Base-by-base conservation (phyloP, 2,797 vertebrate species). In the Sebastes jordani region DNA sequence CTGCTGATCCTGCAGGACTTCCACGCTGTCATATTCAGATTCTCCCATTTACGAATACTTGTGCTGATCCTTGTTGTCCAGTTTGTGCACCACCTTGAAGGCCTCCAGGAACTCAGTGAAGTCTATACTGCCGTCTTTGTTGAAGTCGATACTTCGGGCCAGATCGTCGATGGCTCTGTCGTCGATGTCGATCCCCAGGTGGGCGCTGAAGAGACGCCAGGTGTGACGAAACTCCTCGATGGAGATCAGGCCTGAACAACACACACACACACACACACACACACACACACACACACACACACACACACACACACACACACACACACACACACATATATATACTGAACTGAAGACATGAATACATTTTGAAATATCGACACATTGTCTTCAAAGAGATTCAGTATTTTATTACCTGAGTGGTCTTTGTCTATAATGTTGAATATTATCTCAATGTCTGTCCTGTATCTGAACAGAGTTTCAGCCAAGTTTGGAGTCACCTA, bases 21-120 rank as follows among this genome's bases (percentile, higher is more conserved):
- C 18, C n/a, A 32, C 1, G 8, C 1, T 32, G 68, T 13, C n/a
- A 1, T 11, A 13, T 67, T 65, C 25, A 55, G 23, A 30, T 61
- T 55, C 14, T 23, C 30, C 18, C n/a, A 25, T 60, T 78, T 20
- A 78, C 0, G 4, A 81, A 75, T 38, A 70, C 49, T 74, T 87
- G 18, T 92, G 92, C 63, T 93, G 91, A 69, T 96, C 91, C 86
- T 95, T 97, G 79, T 76, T 93, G 76, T 98, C 97, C 14, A 97
- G 92, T 83, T 96, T 97, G 72, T 99, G 97, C 56, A 99, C 98
- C 54, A 99, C 95, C 2, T 97, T 95, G 88, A 99, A 99, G 65
- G 98, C 98, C 89, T 98, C 97, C 54, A 99, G 93, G 90, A 99
- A 99, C 94, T 99, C 98, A 9, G 93, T 98, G 89, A 99, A 99